phyloP scores from a whole-genome alignment of 2,888 invertebrate genomes.

The Anaspis maculata region DNA sequence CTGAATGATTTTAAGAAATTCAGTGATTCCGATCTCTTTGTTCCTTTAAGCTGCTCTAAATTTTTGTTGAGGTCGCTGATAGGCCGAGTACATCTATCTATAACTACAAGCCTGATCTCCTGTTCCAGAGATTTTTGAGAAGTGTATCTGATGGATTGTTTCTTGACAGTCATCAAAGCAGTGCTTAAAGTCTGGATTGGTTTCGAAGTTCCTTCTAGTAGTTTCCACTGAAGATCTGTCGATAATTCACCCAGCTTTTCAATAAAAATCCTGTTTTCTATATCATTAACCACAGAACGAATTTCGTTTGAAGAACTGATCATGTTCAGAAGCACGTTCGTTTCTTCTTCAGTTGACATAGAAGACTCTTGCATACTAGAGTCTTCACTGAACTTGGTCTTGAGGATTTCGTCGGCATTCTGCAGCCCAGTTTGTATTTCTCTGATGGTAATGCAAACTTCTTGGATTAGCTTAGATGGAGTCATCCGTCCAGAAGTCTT shows the following conservation, averaged over 20 bases:
- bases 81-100: constrained; percentile 56
- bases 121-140: constrained; percentile 33
- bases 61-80: constrained; percentile 55
- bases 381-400: constrained; percentile 23
- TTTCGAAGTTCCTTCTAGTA: constrained; percentile 30
- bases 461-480: constrained; percentile 40
- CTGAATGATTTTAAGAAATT: constrained; percentile 32
- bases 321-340: too few relatives aligned
- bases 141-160: constrained; percentile 32
- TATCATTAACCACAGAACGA: too few relatives aligned
- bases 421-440: constrained; percentile 50
- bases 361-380: too few relatives aligned
- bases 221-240: constrained; percentile 10
- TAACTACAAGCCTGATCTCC: constrained; percentile 47
- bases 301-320: too few relatives aligned
- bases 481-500: constrained; percentile 36
- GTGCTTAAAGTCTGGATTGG: constrained; percentile 31
- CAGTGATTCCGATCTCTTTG: constrained; percentile 22
- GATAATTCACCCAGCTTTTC: too few relatives aligned
- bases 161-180: constrained; percentile 32
- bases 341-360: too few relatives aligned
- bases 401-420: constrained; percentile 24
- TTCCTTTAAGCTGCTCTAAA: constrained; percentile 45
- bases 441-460: constrained; percentile 49
- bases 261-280: too few relatives aligned